Evolutionary conservation across 2,797 vertebrate species (phyloP).

Genomic region (Smutsia temminckii): DNA sequence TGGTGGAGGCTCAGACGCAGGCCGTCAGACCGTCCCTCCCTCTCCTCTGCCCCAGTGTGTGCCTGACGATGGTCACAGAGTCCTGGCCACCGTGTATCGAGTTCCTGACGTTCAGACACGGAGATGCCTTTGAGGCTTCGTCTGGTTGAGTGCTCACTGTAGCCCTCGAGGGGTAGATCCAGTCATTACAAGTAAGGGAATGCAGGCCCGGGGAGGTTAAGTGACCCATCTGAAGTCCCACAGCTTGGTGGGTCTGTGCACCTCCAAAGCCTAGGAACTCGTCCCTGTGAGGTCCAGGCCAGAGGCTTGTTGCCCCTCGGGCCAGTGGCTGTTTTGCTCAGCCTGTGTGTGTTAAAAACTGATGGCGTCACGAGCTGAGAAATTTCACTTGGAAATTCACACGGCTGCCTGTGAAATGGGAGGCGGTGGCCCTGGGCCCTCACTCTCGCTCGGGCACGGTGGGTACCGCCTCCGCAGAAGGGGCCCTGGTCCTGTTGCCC

Average conservation of each 20-base stretch:
- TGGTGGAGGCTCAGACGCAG: not conserved
- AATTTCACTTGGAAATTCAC: not conserved
- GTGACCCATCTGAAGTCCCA: not conserved
- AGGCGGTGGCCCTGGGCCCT: not conserved
- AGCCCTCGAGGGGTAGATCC: not conserved
- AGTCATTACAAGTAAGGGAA: not conserved
- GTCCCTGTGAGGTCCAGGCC: not conserved
- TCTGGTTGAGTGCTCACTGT: not conserved
- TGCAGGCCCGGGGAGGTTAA: not conserved
- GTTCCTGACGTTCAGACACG: not conserved
- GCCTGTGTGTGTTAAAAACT: no score
- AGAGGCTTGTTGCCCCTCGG: not conserved
- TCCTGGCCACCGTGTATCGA: rapidly evolving
- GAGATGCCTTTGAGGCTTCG: not conserved
- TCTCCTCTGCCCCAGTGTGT: not conserved
- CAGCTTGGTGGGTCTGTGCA: not conserved
- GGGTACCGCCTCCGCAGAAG: rapidly evolving
- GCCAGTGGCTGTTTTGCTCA: not conserved
- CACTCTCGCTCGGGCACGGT: rapidly evolving
- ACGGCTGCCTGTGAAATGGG: not conserved
- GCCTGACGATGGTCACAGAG: not conserved
- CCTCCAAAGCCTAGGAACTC: not conserved
- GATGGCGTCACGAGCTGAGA: not conserved
- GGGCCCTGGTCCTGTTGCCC: not conserved
- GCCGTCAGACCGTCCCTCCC: rapidly evolving